Conservation (phyloP, 2,113 vertebrate genomes). For the Amphiprion percula region DNA sequence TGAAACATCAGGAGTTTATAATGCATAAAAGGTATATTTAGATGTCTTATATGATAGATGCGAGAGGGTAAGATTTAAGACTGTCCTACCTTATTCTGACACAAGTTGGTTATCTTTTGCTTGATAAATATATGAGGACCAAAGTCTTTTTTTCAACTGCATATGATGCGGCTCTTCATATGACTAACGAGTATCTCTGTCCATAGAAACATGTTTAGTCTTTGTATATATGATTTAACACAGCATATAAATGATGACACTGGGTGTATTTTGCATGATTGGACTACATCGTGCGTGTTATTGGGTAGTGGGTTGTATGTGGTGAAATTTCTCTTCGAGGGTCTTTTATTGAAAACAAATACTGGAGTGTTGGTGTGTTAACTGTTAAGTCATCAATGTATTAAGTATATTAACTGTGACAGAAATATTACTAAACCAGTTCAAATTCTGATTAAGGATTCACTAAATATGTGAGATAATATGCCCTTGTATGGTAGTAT, state of each 20-base stretch:
- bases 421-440: constrained; percentile 39
- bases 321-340: constrained; percentile 52
- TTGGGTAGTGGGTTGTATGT: constrained; percentile 48
- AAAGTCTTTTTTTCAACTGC: constrained; percentile 11
- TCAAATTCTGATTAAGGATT: constrained; percentile 36
- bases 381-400: constrained; percentile 55
- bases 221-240: constrained; percentile 51
- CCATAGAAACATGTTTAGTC: constrained; percentile 31
- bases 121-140: constrained; percentile 38
- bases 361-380: constrained; percentile 53
- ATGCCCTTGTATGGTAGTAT: constrained; percentile 18
- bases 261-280: constrained; percentile 75
- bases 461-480: constrained; percentile 42
- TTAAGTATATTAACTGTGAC: constrained; percentile 42
- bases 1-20: constrained; percentile 3
- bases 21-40: constrained; percentile 48
- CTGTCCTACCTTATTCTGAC: constrained; percentile 27
- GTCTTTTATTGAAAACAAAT: constrained; percentile 46
- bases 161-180: constrained; percentile 20
- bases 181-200: constrained; percentile 24
- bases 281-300: constrained; percentile 47
- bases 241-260: constrained; percentile 48
- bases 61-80: constrained; percentile 21
- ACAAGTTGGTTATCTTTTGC: constrained; percentile 26
- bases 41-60: constrained; percentile 25